Base-by-base conservation (phyloP, 2,888 invertebrate species). In the Hirtodrosophila cameraria region DNA sequence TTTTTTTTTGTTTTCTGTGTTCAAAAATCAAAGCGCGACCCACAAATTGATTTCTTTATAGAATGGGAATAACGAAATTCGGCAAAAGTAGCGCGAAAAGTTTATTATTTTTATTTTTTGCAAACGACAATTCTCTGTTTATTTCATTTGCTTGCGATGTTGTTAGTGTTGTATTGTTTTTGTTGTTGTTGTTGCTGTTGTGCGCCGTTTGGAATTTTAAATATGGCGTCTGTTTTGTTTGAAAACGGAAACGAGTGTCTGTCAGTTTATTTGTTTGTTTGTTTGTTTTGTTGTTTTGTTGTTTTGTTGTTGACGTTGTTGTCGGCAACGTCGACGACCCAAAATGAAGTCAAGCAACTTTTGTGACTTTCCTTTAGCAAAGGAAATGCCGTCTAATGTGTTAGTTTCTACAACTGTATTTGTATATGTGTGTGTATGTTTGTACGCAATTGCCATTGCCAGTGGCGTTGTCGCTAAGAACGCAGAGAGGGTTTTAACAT, bases 211-310 rank as follows among this genome's bases (percentile, higher is more conserved):
- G 84, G 86, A 87, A 87, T 83, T 86, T 83, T 86, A 83, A 83
- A 83, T 83, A 87, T 87, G 83, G 83, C 83, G 83, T 83, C 88
- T 86, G 86, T 74, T 83, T 83, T 83, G 87, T 87, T 87, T 83
- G 71, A 74, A 83, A 83, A 76, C 87, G 83, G 83, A 83, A 83
- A 86, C 88, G 74, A 83, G 74, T 80, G 83, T 83, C 83, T 83
- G 88, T 83, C 86, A 75, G 84, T 76, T 84, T 76, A 75, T 82
- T 82, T 82, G 80, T 68, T n/a, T n/a, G 80, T 64, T 72, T 74
- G 86, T 68, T 67, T 66, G 60, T 50, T 64, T 61, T 60, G 38
- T 48, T 42, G 36, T 58, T 45, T 35, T 38, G 46, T 43, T 43
- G 30, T 59, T 20, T 62, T 63, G 60, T 31, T 64, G 63, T 35